Base-by-base conservation (phyloP, 2,888 invertebrate genomes). In the Nemoura dubitans region DNA sequence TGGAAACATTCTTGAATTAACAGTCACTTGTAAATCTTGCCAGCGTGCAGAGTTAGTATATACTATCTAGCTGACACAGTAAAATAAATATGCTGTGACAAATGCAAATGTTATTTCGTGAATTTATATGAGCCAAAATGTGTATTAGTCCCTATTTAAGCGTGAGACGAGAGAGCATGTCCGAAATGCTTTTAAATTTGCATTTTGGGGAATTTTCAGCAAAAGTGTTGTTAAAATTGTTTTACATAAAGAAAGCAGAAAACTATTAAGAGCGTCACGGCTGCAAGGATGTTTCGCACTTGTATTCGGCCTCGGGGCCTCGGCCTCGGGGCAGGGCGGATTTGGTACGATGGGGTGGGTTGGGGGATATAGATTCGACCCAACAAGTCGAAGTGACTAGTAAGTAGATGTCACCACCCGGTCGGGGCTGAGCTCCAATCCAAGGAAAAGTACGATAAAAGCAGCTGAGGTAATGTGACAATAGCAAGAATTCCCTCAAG, bases 121-220 rank as follows among this genome's bases (percentile, higher is more conserved):
- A 59, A 59, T 59, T 59, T 59, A 59, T 59, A 59, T 59, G 3
- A 59, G 59, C 59, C 59, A 59, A 59, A 59, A 59, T 59, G 59
- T 59, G 3, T 59, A 59, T 59, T 59, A 59, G 59, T 36, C 36
- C 36, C 36, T 36, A 36, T 36, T 36, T 36, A 36, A 3, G 59
- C 59, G 59, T 59, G 59, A 21, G 59, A 59, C 3, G 3, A 21
- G 16, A 59, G 59, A 21, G 14, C 10, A 59, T 59, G 59, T 59
- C 14, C 59, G 21, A 21, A 59, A 59, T 59, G 59, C 2, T 21
- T 59, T 59, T 59, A 7, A 7, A 59, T 16, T 59, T 59, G 10
- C 59, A 21, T 59, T 59, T 3, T 21, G 59, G 1, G 59, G 59
- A 59, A 59, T 59, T 59, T 59, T 59, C 59, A 59, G 3, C 59